Base-by-base conservation (phyloP, 2,797 vertebrate species). In the Premnoplex brunnescens region DNA sequence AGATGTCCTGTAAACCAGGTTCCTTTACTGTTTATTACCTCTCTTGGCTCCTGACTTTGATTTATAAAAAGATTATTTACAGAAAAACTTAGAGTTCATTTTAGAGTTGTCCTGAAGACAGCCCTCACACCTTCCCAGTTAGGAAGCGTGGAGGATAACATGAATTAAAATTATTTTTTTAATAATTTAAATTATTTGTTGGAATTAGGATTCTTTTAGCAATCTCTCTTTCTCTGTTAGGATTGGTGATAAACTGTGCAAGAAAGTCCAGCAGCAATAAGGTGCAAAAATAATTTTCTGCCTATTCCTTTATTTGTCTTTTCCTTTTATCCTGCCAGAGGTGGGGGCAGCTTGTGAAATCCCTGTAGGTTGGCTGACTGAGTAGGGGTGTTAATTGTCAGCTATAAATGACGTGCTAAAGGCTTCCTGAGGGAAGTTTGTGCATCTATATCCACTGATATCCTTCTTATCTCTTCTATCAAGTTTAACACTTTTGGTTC, bases 321-420 rank as follows among this genome's bases (percentile, higher is more conserved):
- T 71, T 59, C 34, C 30, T 77, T 85, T 83, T 44, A 58, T 55
- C 32, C 30, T 85, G 87, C 49, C 46, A 26, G 24, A 27, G 88
- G 54, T 68, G 34, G 46, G 48, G 64, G 81, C 75, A 84, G 62
- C 37, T 72, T 83, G 78, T 87, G 91, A 89, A 89, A 81, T 48
- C 49, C 10, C 51, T 52, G 66, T 88, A 26, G 60, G 46, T 10
- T 96, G 73, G 21, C 88, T 95, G 71, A 15, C 27, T 72, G 91
- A 85, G 75, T 48, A 95, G 62, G 78, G 73, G 52, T 88, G 82
- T 74, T 85, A 92, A 59, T 73, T 76, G 68, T 67, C 75, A 88
- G 62, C 58, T 94, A 22, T 60, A 77, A 67, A 5, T 37, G 72
- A 76, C 0, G 1, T 54, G 83, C 63, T 74, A 66, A 88, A 78